Base-by-base conservation (phyloP, 64 coral and sea anemone species). In the Actinia equina region DNA sequence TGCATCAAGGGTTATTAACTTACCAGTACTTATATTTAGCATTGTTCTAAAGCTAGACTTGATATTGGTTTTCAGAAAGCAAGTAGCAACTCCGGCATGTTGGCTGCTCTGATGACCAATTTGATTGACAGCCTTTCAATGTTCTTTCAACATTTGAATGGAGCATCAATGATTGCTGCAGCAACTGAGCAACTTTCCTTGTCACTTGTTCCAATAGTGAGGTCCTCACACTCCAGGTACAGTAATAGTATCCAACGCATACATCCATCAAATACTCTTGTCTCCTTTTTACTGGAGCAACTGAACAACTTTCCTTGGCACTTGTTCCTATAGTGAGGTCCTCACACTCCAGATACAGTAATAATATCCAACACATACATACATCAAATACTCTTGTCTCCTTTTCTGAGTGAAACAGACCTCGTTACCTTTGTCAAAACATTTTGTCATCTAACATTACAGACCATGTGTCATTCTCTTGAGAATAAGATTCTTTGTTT, bases 71-170 rank as follows among this genome's bases (percentile, higher is more conserved):
- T 61, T 17, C 26, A 85, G 83, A 43, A 85, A 26, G 15, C 83
- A 85, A 59, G 9, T 43, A 59, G 59, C 3, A 25, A 42, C 62
- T 85, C 89, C 44, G 91, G 94, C 37, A 83, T 90, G 4, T 25
- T 93, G 63, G 71, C 88, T 71, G 88, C 82, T 51, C 18, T 90
- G 25, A 26, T 85, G 22, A 93, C 94, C 7, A 88, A 64, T 17
- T 78, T 97, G 52, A 86, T 93, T 65, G 91, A 97, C 64, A 88
- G 88, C 59, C 42, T 97, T 15, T 88, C 91, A 27, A 90, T 93
- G 37, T 83, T 97, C 44, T 97, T 89, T 93, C 83, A 81, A 30
- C 94, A 97, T 84, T 59, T 97, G 20, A 91, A 23, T 85, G 94
- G 94, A 71, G 30, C 91, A 17, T 4, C 20, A 7, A 41, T 85